These are phyloP conservation scores for Volucella zonaria DNA, from an alignment of 2,888 invertebrate species.

Conservation along the genomic window DNA sequence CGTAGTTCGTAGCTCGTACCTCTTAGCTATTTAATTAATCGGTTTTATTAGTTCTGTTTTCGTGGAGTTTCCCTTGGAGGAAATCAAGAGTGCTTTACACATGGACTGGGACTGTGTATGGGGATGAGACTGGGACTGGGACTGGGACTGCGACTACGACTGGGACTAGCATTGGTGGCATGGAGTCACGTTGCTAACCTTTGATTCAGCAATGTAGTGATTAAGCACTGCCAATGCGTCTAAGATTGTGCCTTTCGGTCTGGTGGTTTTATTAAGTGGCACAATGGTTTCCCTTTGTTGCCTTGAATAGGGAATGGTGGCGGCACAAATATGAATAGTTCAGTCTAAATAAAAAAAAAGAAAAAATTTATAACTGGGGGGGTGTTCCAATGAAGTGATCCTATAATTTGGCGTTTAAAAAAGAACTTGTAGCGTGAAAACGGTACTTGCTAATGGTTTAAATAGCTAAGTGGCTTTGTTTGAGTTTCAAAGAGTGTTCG, in stretches of 20 bases:
- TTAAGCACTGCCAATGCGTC: conserved; percentile 49
- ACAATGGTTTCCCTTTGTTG: conserved; percentile 57
- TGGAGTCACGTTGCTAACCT: conserved; percentile 68
- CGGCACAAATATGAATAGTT: conserved; percentile 35
- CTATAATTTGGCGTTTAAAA: conserved; percentile 38
- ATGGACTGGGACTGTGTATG: neutral
- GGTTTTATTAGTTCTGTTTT: conserved; percentile 69
- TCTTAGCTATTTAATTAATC: conserved; percentile 67
- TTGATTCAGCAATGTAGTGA: conserved; percentile 44
- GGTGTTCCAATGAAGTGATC: conserved; percentile 45
- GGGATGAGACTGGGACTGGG: no score
- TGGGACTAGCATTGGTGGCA: neutral
- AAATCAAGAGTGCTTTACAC: conserved; percentile 66
- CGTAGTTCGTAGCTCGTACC: no score
- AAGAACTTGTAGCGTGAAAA: conserved; percentile 29
- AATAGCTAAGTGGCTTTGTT: conserved; percentile 23
- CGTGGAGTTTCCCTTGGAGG: conserved; percentile 58
- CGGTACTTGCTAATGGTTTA: conserved; percentile 22
- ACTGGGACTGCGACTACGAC: no score
- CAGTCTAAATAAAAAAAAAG: neutral
- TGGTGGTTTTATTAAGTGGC: conserved; percentile 66
- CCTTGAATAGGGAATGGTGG: conserved; percentile 29
- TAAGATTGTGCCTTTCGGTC: conserved; percentile 68
- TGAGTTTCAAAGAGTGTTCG: neutral
- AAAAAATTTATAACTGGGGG: conserved; percentile 37